Percentiles rank a stretch among this genome's conserved stretches.
Conservation (phyloP, 2,888 invertebrate genomes). For the Bugula neritina region DNA sequence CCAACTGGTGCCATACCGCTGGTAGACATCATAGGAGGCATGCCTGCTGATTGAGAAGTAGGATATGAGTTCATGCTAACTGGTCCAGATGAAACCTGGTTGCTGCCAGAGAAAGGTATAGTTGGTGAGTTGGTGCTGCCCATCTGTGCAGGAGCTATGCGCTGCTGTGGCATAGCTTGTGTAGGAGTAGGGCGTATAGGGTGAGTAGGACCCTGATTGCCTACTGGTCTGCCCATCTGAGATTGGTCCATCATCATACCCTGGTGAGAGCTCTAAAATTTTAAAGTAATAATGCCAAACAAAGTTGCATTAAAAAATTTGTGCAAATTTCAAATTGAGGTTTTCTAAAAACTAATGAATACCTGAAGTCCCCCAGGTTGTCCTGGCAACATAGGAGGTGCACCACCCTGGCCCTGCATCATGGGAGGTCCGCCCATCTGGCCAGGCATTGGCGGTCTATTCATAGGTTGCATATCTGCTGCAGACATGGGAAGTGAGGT, state of each 20-base stretch:
- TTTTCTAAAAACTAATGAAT: too few species aligned
- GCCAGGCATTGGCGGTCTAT: background rate
- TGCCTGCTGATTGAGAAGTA: background rate
- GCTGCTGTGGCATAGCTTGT: background rate
- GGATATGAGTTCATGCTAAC: background rate
- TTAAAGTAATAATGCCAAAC: too few species aligned
- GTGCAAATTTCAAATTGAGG: too few species aligned
- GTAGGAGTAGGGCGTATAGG: background rate
- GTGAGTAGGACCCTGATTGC: background rate
- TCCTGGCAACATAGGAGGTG: background rate
- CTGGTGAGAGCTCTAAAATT: background rate
- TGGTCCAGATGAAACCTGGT: background rate
- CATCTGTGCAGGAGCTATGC: background rate
- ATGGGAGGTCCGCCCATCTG: background rate
- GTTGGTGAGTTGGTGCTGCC: constrained; percentile 7
- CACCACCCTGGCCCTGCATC: background rate
- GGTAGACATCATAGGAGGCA: background rate
- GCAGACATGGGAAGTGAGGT: background rate
- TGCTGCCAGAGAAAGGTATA: background rate
- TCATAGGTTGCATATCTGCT: constrained; percentile 16
- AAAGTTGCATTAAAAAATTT: too few species aligned
- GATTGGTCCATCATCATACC: background rate
- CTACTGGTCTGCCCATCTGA: too few species aligned
- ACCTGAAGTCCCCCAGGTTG: too few species aligned
- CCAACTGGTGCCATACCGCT: background rate